Conservation (phyloP, 2,797 vertebrate genomes). For the Cynodonichthys magdalenae region DNA sequence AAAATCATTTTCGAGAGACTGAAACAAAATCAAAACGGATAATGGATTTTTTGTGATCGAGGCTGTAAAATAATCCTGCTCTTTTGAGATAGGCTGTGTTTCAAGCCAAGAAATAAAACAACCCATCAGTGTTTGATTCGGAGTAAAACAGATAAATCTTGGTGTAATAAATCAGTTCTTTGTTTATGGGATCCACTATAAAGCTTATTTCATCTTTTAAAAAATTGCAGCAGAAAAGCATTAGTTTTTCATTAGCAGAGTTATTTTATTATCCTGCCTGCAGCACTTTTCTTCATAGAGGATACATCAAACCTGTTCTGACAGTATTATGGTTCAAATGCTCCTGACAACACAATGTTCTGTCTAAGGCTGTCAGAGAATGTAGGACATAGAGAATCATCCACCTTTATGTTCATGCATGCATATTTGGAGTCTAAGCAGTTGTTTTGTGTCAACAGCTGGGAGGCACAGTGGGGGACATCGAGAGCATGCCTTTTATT, state of each 20-base stretch:
- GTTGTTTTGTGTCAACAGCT: slow-evolving; percentile 79
- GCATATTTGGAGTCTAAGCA: slow-evolving; percentile 24
- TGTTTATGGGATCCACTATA: slow-evolving; percentile 12
- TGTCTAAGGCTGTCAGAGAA: not conserved
- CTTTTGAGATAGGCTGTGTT: slow-evolving; percentile 1
- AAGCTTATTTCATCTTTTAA: slow-evolving; percentile 21
- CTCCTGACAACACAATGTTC: slow-evolving; percentile 15
- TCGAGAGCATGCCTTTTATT: slow-evolving; percentile 97
- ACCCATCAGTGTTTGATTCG: not conserved
- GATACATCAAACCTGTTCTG: slow-evolving; percentile 20
- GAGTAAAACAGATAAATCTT: slow-evolving; percentile 14
- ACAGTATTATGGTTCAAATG: slow-evolving; percentile 12
- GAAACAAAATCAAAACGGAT: slow-evolving; percentile 13
- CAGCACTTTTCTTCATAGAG: slow-evolving; percentile 11
- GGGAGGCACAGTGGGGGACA: slow-evolving; percentile 94
- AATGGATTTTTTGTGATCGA: slow-evolving; percentile 11
- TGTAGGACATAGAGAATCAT: slow-evolving; percentile 1
- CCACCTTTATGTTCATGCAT: slow-evolving; percentile 7
- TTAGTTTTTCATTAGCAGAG: slow-evolving; percentile 19
- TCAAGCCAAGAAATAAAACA: not conserved
- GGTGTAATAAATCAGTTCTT: slow-evolving; percentile 12
- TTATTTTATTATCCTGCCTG: slow-evolving; percentile 29
- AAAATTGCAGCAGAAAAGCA: slow-evolving; percentile 22
- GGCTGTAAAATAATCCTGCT: slow-evolving; percentile 10
- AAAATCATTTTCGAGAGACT: slow-evolving; percentile 13